Conservation (phyloP, 2,113 vertebrate species). For the Elanoides forficatus region DNA sequence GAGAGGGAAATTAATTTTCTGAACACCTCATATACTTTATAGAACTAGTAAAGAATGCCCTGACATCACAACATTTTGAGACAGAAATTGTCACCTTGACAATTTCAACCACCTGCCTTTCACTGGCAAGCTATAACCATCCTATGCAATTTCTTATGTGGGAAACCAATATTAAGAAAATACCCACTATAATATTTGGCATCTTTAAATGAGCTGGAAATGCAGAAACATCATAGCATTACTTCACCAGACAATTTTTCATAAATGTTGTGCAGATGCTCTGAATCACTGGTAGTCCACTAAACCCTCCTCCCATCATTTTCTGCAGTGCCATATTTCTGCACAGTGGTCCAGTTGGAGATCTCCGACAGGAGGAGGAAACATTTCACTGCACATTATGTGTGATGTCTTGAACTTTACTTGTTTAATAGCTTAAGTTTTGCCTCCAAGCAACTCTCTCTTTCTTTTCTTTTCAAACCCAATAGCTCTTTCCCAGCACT, state of each 20-base stretch:
- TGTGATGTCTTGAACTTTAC: not conserved
- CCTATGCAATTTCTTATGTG: not conserved
- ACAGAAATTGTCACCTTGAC: not conserved
- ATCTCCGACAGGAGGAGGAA: not conserved
- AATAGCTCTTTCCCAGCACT: not conserved
- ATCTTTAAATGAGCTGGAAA: not conserved
- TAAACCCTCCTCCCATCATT: not conserved
- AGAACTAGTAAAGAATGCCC: not conserved
- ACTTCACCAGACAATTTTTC: not conserved
- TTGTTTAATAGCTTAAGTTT: not conserved
- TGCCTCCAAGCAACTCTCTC: not conserved
- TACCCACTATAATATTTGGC: no score
- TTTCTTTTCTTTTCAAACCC: not conserved
- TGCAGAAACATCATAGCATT: not conserved
- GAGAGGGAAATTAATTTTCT: not conserved
- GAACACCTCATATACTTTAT: not conserved
- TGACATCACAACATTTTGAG: not conserved
- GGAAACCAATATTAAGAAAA: not conserved
- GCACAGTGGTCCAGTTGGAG: rapidly evolving
- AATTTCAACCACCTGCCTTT: not conserved
- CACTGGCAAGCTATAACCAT: not conserved
- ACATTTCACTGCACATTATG: not conserved
- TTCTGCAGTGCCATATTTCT: not conserved
- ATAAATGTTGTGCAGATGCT: not conserved
- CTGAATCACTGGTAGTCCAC: not conserved